phyloP scores from a whole-genome alignment of 2,113 vertebrate genomes.

The Triplophysa tibetana region DNA sequence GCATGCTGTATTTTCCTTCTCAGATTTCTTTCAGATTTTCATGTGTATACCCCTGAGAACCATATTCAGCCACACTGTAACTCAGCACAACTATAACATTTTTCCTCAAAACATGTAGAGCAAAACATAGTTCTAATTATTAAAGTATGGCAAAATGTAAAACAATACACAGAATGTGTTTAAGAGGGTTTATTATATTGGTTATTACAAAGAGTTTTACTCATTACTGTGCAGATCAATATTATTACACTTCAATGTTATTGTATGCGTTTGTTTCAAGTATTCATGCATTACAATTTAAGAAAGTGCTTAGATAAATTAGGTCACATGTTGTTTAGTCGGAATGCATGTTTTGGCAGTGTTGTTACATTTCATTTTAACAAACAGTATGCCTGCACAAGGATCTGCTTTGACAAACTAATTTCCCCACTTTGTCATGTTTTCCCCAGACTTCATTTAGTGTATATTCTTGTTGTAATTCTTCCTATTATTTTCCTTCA shows the following conservation, averaged over 20 bases:
- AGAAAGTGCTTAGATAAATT: not conserved
- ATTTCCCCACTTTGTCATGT: no score
- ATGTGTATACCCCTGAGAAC: no score
- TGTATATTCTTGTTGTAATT: not conserved
- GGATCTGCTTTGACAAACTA: not conserved
- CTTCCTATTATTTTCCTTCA: not conserved
- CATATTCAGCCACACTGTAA: no score
- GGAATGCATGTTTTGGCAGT: not conserved
- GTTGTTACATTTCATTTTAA: not conserved
- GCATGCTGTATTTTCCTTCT: no score
- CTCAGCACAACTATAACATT: no score
- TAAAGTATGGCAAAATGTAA: not conserved
- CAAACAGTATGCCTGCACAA: not conserved
- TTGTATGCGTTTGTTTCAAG: not conserved
- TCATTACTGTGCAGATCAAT: not conserved
- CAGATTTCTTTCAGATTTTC: no score
- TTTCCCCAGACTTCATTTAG: not conserved
- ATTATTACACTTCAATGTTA: not conserved
- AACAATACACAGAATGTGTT: not conserved
- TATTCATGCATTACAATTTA: not conserved
- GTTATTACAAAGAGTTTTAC: not conserved
- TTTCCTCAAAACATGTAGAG: no score
- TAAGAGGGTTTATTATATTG: not conserved
- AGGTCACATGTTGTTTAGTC: not conserved
- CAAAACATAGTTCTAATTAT: no score